Conservation (phyloP, 2,113 vertebrate genomes). For the Megaceryle maxima region DNA sequence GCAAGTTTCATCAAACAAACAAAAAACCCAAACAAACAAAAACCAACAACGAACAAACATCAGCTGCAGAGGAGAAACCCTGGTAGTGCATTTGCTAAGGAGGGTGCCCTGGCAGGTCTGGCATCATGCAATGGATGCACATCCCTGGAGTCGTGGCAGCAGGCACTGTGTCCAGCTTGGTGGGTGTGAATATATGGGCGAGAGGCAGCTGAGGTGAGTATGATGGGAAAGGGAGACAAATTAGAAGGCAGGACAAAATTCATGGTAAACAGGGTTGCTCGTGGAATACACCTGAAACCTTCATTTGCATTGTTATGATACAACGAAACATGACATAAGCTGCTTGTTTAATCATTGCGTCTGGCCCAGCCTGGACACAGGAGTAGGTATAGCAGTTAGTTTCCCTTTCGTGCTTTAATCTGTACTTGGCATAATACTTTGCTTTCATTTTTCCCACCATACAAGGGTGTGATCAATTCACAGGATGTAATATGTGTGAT, state of each 20-base stretch:
- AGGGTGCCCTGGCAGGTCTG: not conserved
- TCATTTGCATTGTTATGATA: not conserved
- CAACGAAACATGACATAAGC: not conserved
- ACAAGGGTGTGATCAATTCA: not conserved
- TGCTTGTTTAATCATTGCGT: not conserved
- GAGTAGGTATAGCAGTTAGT: not conserved
- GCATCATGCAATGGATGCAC: accelerated
- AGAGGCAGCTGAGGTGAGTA: not conserved
- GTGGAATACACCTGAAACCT: not conserved
- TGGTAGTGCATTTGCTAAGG: not conserved
- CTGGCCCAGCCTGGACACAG: not conserved
- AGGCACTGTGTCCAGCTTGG: not conserved
- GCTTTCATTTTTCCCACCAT: not conserved
- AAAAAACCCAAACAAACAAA: not conserved
- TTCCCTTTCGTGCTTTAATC: not conserved
- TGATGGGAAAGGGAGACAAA: not conserved
- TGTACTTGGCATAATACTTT: not conserved
- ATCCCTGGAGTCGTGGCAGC: not conserved
- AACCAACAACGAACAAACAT: not conserved
- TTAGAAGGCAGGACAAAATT: not conserved
- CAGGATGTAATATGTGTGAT: not conserved
- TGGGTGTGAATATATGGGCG: not conserved
- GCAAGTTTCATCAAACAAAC: not conserved
- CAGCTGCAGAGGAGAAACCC: not conserved
- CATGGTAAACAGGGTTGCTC: not conserved